Evolutionary conservation across 1,140 invertebrate species (phyloP).

Genomic region (Atta cephalotes): DNA sequence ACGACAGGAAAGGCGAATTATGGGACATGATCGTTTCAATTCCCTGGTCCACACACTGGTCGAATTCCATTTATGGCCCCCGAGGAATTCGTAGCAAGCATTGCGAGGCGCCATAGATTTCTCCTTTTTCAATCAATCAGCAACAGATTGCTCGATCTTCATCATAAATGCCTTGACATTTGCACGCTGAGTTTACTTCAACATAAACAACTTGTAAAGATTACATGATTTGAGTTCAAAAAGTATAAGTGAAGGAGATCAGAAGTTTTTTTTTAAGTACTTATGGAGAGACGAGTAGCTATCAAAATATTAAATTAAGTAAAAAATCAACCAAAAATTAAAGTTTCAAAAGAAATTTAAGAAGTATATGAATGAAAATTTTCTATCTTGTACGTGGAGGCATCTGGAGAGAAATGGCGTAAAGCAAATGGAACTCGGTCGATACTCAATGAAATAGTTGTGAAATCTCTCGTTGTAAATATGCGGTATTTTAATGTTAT

Average conservation of each 20-base stretch:
- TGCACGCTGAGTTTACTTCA: background rate
- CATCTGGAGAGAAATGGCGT: conserved; percentile 73
- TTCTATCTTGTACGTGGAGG: conserved; percentile 72
- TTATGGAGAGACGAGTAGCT: background rate
- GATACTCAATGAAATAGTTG: conserved; percentile 56
- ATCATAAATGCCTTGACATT: background rate
- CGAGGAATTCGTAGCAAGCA: background rate
- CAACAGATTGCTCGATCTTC: conserved; percentile 5
- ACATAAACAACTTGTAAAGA: background rate
- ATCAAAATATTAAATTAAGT: background rate
- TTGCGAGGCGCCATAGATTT: background rate
- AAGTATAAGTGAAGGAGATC: background rate
- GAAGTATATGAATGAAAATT: background rate
- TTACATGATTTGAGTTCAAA: background rate
- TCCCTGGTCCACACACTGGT: background rate
- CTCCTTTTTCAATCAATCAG: background rate
- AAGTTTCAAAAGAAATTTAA: background rate
- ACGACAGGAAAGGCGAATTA: conserved; percentile 53
- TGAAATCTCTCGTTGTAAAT: background rate
- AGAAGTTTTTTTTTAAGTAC: background rate
- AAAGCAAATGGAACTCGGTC: conserved; percentile 67
- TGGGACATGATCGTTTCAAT: conserved; percentile 41
- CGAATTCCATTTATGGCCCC: conserved; percentile 41
- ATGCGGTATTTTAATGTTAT: conserved; percentile 5
- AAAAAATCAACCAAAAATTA: background rate